Evolutionary conservation across 2,888 invertebrate species (phyloP).

Genomic region (Cepaea hortensis): DNA sequence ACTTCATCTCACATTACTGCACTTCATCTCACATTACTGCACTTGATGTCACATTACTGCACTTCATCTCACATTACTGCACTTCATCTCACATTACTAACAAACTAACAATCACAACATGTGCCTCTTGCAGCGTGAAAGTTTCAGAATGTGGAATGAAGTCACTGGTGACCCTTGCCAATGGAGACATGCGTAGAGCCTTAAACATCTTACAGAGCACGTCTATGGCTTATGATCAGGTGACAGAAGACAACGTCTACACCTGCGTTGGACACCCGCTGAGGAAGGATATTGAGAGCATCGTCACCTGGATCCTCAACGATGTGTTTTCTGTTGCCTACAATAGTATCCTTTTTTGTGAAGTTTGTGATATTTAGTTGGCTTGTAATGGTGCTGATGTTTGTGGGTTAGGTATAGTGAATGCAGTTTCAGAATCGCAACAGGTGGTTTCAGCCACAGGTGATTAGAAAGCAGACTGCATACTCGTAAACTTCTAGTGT

Average conservation of each 20-base stretch:
- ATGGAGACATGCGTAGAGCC: conserved; percentile 98
- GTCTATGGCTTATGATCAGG: conserved; percentile 91
- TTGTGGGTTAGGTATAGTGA: too few species aligned
- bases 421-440: too few species aligned
- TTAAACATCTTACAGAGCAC: conserved; percentile 96
- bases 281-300: conserved; percentile 89
- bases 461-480: too few species aligned
- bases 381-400: too few species aligned
- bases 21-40: too few species aligned
- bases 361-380: too few species aligned
- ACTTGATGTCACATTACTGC: too few species aligned
- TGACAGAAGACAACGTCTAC: conserved; percentile 94
- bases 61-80: too few species aligned
- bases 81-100: neutral
- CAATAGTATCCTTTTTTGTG: conserved; percentile 82
- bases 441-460: too few species aligned
- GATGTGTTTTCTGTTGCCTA: conserved; percentile 85
- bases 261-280: conserved; percentile 97
- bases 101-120: neutral
- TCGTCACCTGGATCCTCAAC: conserved; percentile 87
- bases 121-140: conserved; percentile 81
- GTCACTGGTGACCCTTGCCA: conserved; percentile 90
- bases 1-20: too few species aligned
- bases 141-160: conserved; percentile 91
- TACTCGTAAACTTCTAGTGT: too few species aligned